Percentiles rank a stretch among this genome's conserved stretches.
Conservation (phyloP, 2,113 vertebrate genomes). For the Bombycilla garrulus region DNA sequence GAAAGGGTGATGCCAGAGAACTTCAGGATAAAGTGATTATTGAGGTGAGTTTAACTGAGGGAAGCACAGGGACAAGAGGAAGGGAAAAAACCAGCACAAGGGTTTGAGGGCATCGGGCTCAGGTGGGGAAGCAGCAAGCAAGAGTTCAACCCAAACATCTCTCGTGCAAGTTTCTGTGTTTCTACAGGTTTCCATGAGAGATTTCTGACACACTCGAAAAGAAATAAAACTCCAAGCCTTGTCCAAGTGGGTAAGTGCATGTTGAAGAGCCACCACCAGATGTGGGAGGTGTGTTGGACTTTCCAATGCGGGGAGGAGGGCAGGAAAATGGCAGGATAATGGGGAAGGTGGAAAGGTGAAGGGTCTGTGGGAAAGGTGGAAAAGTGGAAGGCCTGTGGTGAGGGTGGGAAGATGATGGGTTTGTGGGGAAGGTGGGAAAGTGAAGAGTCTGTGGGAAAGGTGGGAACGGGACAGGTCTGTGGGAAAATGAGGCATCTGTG, state of each 20-base stretch:
- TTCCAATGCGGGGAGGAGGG: neutral
- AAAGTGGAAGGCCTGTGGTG: neutral
- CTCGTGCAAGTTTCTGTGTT: fast-evolving
- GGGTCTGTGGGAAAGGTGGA: neutral
- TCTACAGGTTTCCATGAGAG: neutral
- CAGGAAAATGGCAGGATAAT: neutral
- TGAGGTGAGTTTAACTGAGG: neutral
- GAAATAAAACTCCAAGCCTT: neutral
- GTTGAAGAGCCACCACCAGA: neutral
- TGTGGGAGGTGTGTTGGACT: fast-evolving
- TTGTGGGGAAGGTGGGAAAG: neutral
- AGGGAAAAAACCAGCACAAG: neutral
- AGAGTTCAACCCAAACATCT: fast-evolving
- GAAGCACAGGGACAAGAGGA: neutral
- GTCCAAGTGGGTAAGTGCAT: neutral
- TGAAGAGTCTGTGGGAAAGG: neutral
- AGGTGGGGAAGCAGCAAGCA: fast-evolving
- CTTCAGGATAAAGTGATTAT: neutral
- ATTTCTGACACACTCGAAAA: neutral
- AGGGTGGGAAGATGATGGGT: fast-evolving
- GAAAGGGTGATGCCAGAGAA: neutral
- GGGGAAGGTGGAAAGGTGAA: neutral
- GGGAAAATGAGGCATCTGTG: neutral
- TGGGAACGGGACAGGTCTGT: fast-evolving
- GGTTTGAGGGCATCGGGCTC: neutral